Base-by-base conservation (phyloP, 2,888 invertebrate species). In the Thecocarcelia acutangulata region DNA sequence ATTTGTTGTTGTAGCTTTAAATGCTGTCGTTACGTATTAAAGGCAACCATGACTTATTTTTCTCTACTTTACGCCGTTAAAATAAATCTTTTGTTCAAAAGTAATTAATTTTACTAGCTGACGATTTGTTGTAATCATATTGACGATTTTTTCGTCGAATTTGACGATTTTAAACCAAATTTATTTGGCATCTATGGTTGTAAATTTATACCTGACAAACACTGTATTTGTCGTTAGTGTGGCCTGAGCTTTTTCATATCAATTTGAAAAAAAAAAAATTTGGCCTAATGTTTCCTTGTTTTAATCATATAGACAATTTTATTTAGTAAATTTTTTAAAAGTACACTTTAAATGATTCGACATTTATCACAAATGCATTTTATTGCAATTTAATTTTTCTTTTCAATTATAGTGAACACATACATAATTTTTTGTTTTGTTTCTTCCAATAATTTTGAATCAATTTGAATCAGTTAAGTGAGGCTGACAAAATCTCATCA, bases 361-460 rank as follows among this genome's bases (percentile, higher is more conserved):
- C 54, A 68, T 6, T n/a, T 40, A 24, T 28, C 68, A 24, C 28
- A 44, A 8, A 9, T 3, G 24, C 15, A 54, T 58, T 40, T 56
- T 63, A 56, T 64, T 66, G 48, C 13, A 40, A 37, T 56, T 58
- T 48, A 56, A 56, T n/a, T 54, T 15, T 59, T 64, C 17, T 54
- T 17, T 69, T 33, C 17, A 58, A 40, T 19, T 68, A 54, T 54
- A 54, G 24, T 17, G 17, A 46, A 8, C 17, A 40, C 33, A 17
- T 21, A 46, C 19, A 44, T 52, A 21, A 2, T 54, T 28, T 54
- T 73, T 54, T 48, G 21, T 17, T 46, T 19, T 40, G 3, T 11
- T 46, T 64, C 21, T 5, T 21, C 12, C 50, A 56, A 75, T 50
- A 58, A 66, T 68, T 64, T 75, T 64, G 69, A 80, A 74, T 74